Evolutionary conservation across 2,888 invertebrate species (phyloP).

Genomic region (Eupeodes luniger): DNA sequence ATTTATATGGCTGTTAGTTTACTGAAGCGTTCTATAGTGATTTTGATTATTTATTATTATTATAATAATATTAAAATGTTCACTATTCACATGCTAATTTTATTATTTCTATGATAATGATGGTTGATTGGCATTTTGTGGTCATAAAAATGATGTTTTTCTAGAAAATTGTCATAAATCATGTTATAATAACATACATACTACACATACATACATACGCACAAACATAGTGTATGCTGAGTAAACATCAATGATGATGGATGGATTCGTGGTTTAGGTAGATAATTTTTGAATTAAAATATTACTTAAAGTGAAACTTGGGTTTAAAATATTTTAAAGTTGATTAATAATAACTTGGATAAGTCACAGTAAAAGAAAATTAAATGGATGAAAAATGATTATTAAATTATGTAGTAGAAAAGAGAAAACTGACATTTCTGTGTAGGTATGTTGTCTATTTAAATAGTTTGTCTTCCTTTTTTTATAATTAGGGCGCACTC

Average conservation of each 20-base stretch:
- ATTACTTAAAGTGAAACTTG: too few species aligned
- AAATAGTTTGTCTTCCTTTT: too few species aligned
- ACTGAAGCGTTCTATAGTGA: constrained; percentile 22
- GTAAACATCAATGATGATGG: neutral
- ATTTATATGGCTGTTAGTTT: neutral
- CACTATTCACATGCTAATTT: constrained; percentile 19
- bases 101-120: constrained; percentile 31
- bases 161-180: constrained; percentile 21
- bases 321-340: too few species aligned
- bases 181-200: neutral
- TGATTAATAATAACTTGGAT: too few species aligned
- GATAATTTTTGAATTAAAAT: neutral
- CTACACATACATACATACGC: too few species aligned
- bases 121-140: constrained; percentile 33
- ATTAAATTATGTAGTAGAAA: too few species aligned
- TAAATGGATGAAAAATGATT: too few species aligned
- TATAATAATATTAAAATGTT: constrained; percentile 37
- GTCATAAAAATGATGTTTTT: constrained; percentile 5
- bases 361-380: too few species aligned
- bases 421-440: too few species aligned
- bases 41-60: constrained; percentile 30
- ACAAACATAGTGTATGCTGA: neutral
- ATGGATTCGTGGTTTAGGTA: neutral
- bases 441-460: too few species aligned
- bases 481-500: too few species aligned